Base-by-base conservation (phyloP, 2,797 vertebrate genomes). In the Myotis pilosus region DNA sequence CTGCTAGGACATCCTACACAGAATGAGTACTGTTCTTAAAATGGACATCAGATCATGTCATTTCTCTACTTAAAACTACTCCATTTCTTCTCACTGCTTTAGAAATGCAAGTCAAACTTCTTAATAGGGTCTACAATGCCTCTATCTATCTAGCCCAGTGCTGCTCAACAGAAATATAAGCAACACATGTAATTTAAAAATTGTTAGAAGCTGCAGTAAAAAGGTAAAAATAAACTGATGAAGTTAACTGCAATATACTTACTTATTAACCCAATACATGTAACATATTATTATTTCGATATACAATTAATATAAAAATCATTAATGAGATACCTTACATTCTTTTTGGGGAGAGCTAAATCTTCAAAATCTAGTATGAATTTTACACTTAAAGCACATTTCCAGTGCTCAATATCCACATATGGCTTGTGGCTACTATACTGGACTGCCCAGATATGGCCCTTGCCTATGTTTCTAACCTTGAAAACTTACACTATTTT, bases 61-160 rank as follows among this genome's bases (percentile, higher is more conserved):
- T 5, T 92, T 38, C 49, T 89, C 22, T 68, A 33, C 38, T 92
- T 82, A 82, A 94, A 84, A 94, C 23, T 69, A 38, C 23, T 93
- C 68, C 25, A 82, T 1, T 78, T 41, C 22, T 96, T 82, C 23
- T 78, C 8, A 89, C 2, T 79, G 36, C 87, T 94, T 74, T 75
- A 74, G 76, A 86, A 94, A 89, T 95, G 72, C 91, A 95, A 78
- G 53, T 64, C 38, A 87, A 92, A 93, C 28, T 78, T 60, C 57
- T 87, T 87, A 74, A 89, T 12, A 87, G 64, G 9, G 16, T 66
- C n/a, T 60, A 76, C 30, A 91, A 71, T 25, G 28, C 10, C 36
- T 90, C 44, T 82, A 83, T 76, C 53, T 62, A 87, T 44, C 28
- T 83, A 84, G 57, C 16, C 38, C 23, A 64, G 15, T 44, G 19